Conservation (phyloP, 2,888 invertebrate genomes). For the Leptinotarsa peninsularis region DNA sequence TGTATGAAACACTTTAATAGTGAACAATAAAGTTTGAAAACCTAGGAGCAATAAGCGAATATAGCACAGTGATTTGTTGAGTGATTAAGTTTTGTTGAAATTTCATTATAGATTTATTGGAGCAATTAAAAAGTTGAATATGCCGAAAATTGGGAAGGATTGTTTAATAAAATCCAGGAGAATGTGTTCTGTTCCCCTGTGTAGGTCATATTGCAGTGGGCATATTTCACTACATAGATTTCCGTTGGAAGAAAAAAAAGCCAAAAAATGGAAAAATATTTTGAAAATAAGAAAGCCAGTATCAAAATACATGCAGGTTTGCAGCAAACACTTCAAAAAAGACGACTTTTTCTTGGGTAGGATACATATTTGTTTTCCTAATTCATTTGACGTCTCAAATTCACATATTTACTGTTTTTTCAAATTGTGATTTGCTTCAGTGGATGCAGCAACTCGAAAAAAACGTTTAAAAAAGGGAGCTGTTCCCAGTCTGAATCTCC, state of each 20-base stretch:
- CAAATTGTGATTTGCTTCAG: no score
- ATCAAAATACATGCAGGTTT: conserved; percentile 14
- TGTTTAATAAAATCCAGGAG: conserved; percentile 7
- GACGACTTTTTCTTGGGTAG: conserved; percentile 4
- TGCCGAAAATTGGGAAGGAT: not conserved
- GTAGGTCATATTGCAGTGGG: conserved; percentile 3
- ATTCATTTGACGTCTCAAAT: not conserved
- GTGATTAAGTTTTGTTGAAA: no score
- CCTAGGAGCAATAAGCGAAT: no score
- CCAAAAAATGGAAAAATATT: conserved; percentile 4
- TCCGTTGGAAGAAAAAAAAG: conserved; percentile 4
- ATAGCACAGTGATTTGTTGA: no score
- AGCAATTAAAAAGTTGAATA: no score
- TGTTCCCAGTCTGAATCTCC: no score
- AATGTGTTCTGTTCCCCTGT: conserved; percentile 18
- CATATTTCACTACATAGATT: conserved; percentile 8
- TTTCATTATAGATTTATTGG: no score
- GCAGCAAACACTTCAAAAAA: conserved; percentile 15
- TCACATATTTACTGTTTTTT: not conserved
- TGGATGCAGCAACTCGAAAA: no score
- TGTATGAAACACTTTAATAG: no score
- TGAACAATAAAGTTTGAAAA: no score
- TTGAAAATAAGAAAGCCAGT: conserved; percentile 20
- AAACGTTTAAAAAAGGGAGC: no score
- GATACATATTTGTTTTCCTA: not conserved